Evolutionary conservation across 2,113 vertebrate species (phyloP), one percentile per base, ranked within the genome.

Genomic region (Dipodomys stephensi): DNA sequence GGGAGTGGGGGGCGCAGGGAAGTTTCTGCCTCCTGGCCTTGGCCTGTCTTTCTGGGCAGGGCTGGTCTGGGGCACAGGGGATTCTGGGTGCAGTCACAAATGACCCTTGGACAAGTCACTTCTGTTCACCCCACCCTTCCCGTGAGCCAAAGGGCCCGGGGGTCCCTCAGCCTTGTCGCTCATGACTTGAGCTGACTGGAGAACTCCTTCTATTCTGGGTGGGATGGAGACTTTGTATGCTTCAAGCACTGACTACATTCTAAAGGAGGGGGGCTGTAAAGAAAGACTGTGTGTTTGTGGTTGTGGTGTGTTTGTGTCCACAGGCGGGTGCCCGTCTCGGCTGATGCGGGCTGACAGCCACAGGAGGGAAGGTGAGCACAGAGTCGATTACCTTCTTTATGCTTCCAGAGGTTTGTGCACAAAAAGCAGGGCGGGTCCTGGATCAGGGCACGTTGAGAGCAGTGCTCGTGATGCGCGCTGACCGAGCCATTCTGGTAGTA

Each of bases 71-170:
- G 49, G n/a, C 44, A 28, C 35, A 0, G 3, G 76, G 73, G 30
- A 1, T 16, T 57, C 69, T 2, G 44, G 82, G n/a, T 6, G 3
- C 19, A 0, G 25, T 84, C 46, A 0, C 10, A 4, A 30, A 2
- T 80, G 69, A 95, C 84, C 90, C 73, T 39, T 85, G 91, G 15
- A 4, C 16, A 7, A 82, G 77, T 82, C 71, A 11, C 30, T 71
- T 82, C 16, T n/a, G 44, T 25, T 32, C 23, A 7, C 76, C 62
- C 79, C 23, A 57, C 23, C 16, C 27, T 76, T 80, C 28, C 39
- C 4, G 35, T 84, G 39, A 27, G n/a, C 46, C 12, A 57, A 8
- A 22, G 77, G 35, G 27, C 30, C 62, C 0, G 44, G 9, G 6
- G 76, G 12, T 39, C 49, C 32, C 49, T 49, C 53, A 15, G 18